Conservation (phyloP, 2,888 invertebrate species). For the Polymixis flavicincta region DNA sequence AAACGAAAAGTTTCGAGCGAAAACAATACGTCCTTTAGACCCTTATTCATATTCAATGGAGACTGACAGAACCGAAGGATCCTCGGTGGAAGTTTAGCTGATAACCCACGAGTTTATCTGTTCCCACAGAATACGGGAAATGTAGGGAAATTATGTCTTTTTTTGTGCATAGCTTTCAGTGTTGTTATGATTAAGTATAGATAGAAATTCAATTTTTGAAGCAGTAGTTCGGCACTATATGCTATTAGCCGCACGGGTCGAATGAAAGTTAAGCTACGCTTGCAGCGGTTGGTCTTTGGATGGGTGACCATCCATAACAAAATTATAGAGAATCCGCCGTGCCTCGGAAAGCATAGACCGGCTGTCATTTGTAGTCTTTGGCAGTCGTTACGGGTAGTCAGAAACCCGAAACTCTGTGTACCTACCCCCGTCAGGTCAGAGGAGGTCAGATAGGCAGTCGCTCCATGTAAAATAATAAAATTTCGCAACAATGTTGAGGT, state of each 20-base stretch:
- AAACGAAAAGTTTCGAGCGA: slow-evolving; percentile 53
- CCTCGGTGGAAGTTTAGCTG: slow-evolving; percentile 46
- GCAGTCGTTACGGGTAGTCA: background rate
- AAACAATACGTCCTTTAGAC: slow-evolving; percentile 66
- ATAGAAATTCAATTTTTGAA: background rate
- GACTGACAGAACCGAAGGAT: slow-evolving; percentile 54
- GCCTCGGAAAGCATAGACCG: background rate
- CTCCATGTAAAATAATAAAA: no score
- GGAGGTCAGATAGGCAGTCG: no score
- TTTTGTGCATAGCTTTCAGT: slow-evolving; percentile 31
- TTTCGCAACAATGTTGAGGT: no score
- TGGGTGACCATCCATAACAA: background rate
- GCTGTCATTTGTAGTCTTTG: background rate
- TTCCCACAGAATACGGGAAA: slow-evolving; percentile 53
- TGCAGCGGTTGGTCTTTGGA: background rate
- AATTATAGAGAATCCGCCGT: background rate
- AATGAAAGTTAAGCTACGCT: background rate
- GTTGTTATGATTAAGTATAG: slow-evolving; percentile 1
- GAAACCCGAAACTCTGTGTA: background rate
- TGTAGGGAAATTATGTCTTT: slow-evolving; percentile 52
- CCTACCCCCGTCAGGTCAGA: no score
- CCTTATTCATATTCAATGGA: slow-evolving; percentile 78
- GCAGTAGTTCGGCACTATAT: background rate
- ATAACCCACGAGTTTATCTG: slow-evolving; percentile 62
- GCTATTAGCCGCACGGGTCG: background rate